Conservation (phyloP, 2,888 invertebrate species). For the Epinotia brunnichana region DNA sequence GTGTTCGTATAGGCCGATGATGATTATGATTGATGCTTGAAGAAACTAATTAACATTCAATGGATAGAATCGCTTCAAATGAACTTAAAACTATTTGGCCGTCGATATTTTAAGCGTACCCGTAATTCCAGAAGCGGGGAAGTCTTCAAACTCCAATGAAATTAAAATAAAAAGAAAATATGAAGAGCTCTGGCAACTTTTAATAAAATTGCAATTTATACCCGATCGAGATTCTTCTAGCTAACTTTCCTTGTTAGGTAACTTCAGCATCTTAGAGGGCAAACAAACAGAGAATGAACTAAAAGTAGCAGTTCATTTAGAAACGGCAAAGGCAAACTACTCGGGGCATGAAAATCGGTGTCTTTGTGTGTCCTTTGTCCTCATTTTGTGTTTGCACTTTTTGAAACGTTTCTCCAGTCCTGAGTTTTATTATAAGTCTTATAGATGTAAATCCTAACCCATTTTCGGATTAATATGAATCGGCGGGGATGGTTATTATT, state of each 20-base stretch:
- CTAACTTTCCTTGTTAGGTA: slow-evolving; percentile 25
- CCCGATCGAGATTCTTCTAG: slow-evolving; percentile 24
- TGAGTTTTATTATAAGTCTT: background rate
- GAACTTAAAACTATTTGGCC: background rate
- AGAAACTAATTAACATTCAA: too few species aligned
- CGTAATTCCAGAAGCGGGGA: slow-evolving; percentile 5
- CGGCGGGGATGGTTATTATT: too few species aligned
- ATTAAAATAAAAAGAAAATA: slow-evolving; percentile 9
- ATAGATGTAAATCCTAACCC: too few species aligned
- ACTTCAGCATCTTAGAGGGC: slow-evolving; percentile 21
- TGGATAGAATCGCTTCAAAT: background rate
- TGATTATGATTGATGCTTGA: too few species aligned
- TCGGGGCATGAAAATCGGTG: background rate
- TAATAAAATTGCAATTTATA: slow-evolving; percentile 30
- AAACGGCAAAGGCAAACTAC: slow-evolving; percentile 7
- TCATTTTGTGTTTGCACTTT: background rate
- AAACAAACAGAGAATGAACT: slow-evolving; percentile 20
- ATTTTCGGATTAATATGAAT: too few species aligned
- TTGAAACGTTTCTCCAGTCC: background rate
- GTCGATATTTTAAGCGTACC: background rate
- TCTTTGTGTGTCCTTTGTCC: slow-evolving; percentile 10
- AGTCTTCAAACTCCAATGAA: slow-evolving; percentile 29
- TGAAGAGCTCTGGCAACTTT: slow-evolving; percentile 22
- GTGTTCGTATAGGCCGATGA: too few species aligned
- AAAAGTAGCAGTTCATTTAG: background rate